phyloP scores from a whole-genome alignment of 2,113 vertebrate species.

The Albula goreensis region DNA sequence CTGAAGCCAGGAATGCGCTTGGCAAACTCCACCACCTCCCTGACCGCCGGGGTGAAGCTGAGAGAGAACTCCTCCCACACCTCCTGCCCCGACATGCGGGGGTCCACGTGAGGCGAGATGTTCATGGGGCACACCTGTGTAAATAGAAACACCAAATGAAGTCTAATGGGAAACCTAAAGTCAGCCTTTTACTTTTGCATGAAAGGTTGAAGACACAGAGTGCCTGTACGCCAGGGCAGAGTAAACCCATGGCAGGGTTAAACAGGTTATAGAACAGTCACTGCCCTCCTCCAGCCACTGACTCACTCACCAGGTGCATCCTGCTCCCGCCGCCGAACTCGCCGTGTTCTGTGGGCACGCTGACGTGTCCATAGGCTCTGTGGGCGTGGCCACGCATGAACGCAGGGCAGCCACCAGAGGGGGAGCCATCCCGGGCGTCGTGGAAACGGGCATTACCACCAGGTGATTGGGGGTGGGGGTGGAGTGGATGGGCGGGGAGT shows the following conservation, averaged over 20 bases:
- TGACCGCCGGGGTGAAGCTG: constrained; percentile 94
- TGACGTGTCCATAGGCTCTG: constrained; percentile 30
- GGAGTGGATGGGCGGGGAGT: constrained; percentile 43
- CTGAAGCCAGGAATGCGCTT: constrained; percentile 93
- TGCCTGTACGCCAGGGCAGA: too few species aligned
- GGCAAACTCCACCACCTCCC: constrained; percentile 95
- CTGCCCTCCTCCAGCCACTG: neutral
- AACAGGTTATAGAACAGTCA: neutral
- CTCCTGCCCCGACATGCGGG: constrained; percentile 86
- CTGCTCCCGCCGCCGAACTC: constrained; percentile 70
- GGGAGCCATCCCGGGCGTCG: constrained; percentile 53
- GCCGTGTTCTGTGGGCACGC: neutral
- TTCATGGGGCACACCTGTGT: constrained; percentile 93
- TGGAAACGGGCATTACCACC: constrained; percentile 57
- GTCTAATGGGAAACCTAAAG: too few species aligned
- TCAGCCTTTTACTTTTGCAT: too few species aligned
- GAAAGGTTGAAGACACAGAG: too few species aligned
- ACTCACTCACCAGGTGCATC: constrained; percentile 86
- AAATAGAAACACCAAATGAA: too few species aligned
- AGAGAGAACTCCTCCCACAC: constrained; percentile 95
- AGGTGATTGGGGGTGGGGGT: constrained; percentile 11
- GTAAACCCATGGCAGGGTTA: too few species aligned
- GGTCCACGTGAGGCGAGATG: constrained; percentile 86
- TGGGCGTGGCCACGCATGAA: constrained; percentile 62
- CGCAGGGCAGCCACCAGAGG: constrained; percentile 69